Percentiles rank a stretch among this genome's conserved stretches.
Conservation (phyloP, 2,797 vertebrate genomes). For the Pangasius larnaudii region DNA sequence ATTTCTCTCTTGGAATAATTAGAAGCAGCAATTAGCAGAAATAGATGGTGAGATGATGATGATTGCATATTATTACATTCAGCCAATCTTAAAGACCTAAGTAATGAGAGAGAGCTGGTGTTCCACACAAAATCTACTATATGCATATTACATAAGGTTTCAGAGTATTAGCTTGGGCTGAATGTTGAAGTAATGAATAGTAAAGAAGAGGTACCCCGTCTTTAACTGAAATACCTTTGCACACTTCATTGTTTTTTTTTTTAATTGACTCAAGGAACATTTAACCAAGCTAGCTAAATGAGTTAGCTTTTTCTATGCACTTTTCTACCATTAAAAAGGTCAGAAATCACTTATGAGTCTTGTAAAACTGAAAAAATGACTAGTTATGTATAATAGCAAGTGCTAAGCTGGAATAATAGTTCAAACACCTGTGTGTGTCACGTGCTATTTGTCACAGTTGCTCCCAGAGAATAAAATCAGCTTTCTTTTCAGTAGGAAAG, state of each 20-base stretch:
- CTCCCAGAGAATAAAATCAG: background rate
- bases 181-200: conserved; percentile 14
- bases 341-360: background rate
- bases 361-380: background rate
- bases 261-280: background rate
- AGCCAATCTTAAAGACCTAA: conserved; percentile 14
- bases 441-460: conserved; percentile 10
- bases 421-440: conserved; percentile 1
- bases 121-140: conserved; percentile 4
- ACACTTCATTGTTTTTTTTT: background rate
- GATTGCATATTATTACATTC: conserved; percentile 29
- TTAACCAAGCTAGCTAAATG: background rate
- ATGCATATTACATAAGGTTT: conserved; percentile 15
- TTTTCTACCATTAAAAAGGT: background rate
- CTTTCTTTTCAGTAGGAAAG: conserved; percentile 3
- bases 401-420: conserved; percentile 11
- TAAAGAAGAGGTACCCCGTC: background rate
- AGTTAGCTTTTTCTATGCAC: background rate
- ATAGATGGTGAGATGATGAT: conserved; percentile 39
- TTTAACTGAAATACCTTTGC: background rate
- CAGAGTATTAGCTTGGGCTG: background rate
- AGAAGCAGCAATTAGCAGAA: conserved; percentile 47
- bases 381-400: background rate
- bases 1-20: conserved; percentile 33
- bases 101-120: conserved; percentile 25